Evolutionary conservation across 2,113 vertebrate genomes (phyloP), one percentile per base, ranked within the genome.

Genomic region (Pardalotus punctatus): DNA sequence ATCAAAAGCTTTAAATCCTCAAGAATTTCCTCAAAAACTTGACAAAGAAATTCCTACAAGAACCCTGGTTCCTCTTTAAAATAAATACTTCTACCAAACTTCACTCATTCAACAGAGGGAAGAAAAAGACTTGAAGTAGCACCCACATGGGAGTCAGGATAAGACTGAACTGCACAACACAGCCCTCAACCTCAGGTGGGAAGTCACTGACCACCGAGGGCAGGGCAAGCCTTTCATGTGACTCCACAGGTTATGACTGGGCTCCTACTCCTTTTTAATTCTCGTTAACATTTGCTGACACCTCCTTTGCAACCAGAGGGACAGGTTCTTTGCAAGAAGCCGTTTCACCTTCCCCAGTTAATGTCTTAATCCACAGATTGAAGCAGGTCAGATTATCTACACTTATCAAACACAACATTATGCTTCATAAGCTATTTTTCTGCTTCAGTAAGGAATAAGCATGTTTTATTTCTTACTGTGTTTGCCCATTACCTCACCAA

Each of bases 401-500:
- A 80, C 6, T 14, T 81, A 95, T 90, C 96, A 91, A 81, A 90
- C 29, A 48, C 88, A 88, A 73, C 8, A 22, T 83, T 78, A 74
- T 92, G 93, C 91, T 90, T 94, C 83, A 88, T 86, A 94, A 90
- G 83, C 88, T 93, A 48, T 91, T 96, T 94, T 96, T 95, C 93
- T 96, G 91, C 90, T 88, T 91, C 88, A 67, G 62, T 81, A 95
- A 87, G 90, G 86, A 93, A 38, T 74, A 90, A 71, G 81, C 57
- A 83, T 11, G 0, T 85, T 95, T 92, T 76, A 81, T 92, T 93
- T 94, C 71, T 88, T 82, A 88, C 79, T 82, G 0, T 95, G 88
- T 92, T 95, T 96, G 93, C 70, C 69, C 94, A 96, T 96, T 93
- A 97, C 96, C 95, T 96, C 96, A 97, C 64, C 31, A 18, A 89